Evolutionary conservation across 2,113 vertebrate genomes (phyloP), one percentile per base, ranked within the genome.

Genomic region (Carassius gibelio): DNA sequence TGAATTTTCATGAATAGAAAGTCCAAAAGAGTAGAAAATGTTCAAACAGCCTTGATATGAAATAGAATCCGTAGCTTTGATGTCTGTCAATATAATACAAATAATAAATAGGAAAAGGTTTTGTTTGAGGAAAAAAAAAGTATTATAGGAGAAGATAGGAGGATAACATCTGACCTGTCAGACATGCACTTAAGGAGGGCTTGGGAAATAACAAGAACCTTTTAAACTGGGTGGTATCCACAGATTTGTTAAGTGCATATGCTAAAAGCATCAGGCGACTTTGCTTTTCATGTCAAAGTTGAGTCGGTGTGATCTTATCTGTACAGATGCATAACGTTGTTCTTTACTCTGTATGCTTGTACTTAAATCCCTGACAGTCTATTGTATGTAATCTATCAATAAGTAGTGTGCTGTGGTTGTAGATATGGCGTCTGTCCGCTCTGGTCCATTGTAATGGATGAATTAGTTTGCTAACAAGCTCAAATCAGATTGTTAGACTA

Each of bases 401-500:
- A 79, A 8, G 11, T 23, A 23, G n/a, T 75, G n/a, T 50, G 45
- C 4, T 11, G 30, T 17, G 30, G 8, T 17, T 38, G 30, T 59
- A 11, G 19, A 78, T 59, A 3, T 10, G 8, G 50, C 4, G 15
- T 76, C 26, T 76, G 52, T 34, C 48, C 8, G 14, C 8, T 80
- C 77, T 42, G 19, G 19, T 45, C 14, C 36, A 26, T 66, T 81
- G 61, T 7, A 81, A 81, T 81, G 78, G 42, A 68, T 48, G 78
- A 48, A 81, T 68, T 81, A 50, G 15, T 68, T 66, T 30, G 9
- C 61, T 50, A 81, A 64, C 78, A 66, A 66, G 78, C 78, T 64
- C 4, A 68, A 66, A 81, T 81, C 78, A 81, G 78, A 66, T 45
- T 26, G 23, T 64, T 68, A 66, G 42, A 66, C 59, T 50, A 66